phyloP scores from a whole-genome alignment of 37 sponge, comb jelly and placozoan genomes.

The Tethya wilhelma region DNA sequence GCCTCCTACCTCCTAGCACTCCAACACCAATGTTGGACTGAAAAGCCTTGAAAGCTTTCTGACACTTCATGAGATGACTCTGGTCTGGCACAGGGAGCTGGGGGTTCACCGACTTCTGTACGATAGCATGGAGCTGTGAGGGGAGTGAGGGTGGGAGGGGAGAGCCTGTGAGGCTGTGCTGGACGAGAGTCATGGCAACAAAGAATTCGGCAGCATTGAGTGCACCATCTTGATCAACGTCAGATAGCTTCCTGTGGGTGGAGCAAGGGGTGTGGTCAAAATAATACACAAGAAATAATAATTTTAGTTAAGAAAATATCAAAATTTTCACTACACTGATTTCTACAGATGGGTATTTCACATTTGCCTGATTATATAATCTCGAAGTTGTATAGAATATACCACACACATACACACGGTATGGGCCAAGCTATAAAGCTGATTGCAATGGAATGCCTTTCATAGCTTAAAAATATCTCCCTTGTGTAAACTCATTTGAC shows the following conservation, averaged over 20 bases:
- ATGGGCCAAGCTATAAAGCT: no score
- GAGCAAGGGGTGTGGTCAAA: neutral
- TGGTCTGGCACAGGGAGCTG: constrained; percentile 13
- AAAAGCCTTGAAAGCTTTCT: constrained; percentile 38
- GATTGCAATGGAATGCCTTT: no score
- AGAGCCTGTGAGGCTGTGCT: constrained; percentile 10
- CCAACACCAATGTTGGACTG: constrained; percentile 23
- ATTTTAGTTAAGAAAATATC: neutral
- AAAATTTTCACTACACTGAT: neutral
- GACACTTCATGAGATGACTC: constrained; percentile 36
- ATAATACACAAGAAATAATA: neutral
- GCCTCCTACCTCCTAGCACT: constrained; percentile 42
- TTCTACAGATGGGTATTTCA: no score
- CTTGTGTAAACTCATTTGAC: no score
- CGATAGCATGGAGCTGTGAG: neutral
- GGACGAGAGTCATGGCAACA: constrained; percentile 59
- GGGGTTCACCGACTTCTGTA: neutral
- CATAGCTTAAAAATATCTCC: no score
- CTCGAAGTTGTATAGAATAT: no score
- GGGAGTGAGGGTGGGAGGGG: constrained; percentile 36
- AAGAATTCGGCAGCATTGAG: constrained; percentile 55
- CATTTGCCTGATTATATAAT: no score
- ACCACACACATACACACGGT: no score
- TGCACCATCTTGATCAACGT: constrained; percentile 51
- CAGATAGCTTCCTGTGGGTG: constrained; percentile 49